Evolutionary conservation across 2,113 vertebrate genomes (phyloP), one percentile per base, ranked within the genome.

Genomic region (Cyanoderma ruficeps): DNA sequence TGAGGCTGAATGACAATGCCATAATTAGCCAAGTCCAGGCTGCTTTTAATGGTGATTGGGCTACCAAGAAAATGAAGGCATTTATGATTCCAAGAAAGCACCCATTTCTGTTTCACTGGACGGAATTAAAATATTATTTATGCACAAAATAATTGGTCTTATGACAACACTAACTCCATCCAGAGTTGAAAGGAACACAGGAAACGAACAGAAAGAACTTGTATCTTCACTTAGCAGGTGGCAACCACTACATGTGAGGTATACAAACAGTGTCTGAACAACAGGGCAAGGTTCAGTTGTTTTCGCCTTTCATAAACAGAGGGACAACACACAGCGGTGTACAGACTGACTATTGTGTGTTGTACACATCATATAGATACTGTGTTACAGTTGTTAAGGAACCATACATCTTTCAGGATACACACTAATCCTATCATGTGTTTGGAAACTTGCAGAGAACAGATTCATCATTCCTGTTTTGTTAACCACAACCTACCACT

Each of bases 331-430:
- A 61, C 9, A 35, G 18, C 10, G 8, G n/a, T 39, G 24, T 70
- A 22, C 28, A 64, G 46, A 79, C 9, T 1, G 2, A 41, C 33
- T 64, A 2, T 3, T 67, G 10, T 39, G 31, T 10, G 17, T 10
- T 67, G 37, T 44, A 23, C 10, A 35, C 3, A 27, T 21, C 0
- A 0, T 31, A 31, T 2, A 53, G 22, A 13, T 14, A n/a, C 10
- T 22, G 33, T 74, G 11, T 44, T 71, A 27, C 17, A 20, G 16
- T 28, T 39, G 37, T 44, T 68, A 25, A 44, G 23, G 33, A 61
- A 33, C 8, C 11, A 10, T 49, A 24, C 11, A 56, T 44, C 53
- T 10, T 56, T 89, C 46, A 49, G 41, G 13, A 27, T 37, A 44
- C 20, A 52, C 44, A 57, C 11, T 61, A 31, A n/a, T 21, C 6